These are phyloP conservation scores for Leucophora obtusa DNA, from an alignment of 2,888 invertebrate species.

Conservation along the genomic window DNA sequence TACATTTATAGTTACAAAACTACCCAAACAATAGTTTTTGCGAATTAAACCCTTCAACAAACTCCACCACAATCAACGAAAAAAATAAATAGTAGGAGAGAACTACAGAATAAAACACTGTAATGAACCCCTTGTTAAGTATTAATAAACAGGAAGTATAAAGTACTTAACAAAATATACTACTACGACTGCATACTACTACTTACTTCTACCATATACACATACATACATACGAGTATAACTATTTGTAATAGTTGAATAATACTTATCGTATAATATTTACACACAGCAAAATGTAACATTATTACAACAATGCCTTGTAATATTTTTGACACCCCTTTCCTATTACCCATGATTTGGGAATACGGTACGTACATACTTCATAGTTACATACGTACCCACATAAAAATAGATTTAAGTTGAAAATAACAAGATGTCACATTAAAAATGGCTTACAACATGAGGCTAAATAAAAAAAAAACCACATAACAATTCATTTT, in stretches of 20 bases:
- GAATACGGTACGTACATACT: too few relatives aligned
- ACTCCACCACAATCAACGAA: neutral
- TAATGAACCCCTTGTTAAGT: constrained; percentile 60
- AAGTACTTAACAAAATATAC: constrained; percentile 56
- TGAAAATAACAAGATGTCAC: constrained; percentile 64
- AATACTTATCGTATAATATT: neutral
- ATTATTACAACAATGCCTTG: neutral
- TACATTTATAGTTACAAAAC: constrained; percentile 2
- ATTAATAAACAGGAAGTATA: constrained; percentile 62
- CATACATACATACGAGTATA: neutral
- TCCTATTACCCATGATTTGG: neutral
- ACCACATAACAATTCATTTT: constrained; percentile 28
- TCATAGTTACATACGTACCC: neutral
- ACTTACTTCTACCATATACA: too few relatives aligned
- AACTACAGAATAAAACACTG: constrained; percentile 9
- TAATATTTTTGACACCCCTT: neutral
- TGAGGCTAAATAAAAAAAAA: constrained; percentile 28
- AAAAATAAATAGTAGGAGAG: neutral
- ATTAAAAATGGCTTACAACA: constrained; percentile 52
- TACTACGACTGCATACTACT: neutral
- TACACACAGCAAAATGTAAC: neutral
- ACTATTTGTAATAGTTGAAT: neutral
- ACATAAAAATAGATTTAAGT: constrained; percentile 62
- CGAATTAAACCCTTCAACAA: constrained; percentile 29
- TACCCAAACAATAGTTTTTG: constrained; percentile 19